Base-by-base conservation (phyloP, 2,888 invertebrate genomes). In the Sesia bembeciformis region DNA sequence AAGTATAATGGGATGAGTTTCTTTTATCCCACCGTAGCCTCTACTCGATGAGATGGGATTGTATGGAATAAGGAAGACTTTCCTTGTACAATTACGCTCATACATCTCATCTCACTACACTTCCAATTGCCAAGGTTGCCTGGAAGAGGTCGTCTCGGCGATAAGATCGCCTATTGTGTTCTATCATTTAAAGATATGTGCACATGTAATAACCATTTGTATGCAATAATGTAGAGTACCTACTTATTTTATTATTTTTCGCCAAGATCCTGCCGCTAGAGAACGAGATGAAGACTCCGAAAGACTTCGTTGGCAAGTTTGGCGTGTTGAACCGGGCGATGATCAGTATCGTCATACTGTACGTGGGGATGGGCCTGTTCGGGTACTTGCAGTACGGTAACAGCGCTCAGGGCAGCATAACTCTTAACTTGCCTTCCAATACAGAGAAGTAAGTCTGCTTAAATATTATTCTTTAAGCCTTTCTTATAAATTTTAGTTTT, bases 201-300 rank as follows among this genome's bases (percentile, higher is more conserved):
- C 5, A 42, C 7, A 42, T 3, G n/a, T 42, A 4, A 42, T 42
- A 4, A 43, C 7, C 4, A 43, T 43, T 43, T 43, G n/a, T n/a
- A n/a, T 43, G n/a, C 4, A 43, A 43, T 43, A n/a, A n/a, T 4
- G 43, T 5, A 43, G n/a, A n/a, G n/a, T 43, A 43, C 42, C n/a
- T 4, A n/a, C 7, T 3, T 8, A 8, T 3, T 7, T 7, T 46
- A 8, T 46, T 8, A 46, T 41, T 38, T 5, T 40, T 40, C 51
- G 52, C 53, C 73, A 4, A 97, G 97, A 95, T 98, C 46, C 90
- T 98, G 73, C 97, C 98, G 0, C 76, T 98, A 64, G 97, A 98
- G 80, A 98, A 98, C 76, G 96, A 97, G 76, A 98, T 98, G 98
- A 95, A 95, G 76, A 93, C 93, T 0, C 97, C 97, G 0, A 92